These are phyloP conservation scores for Apus apus DNA, from an alignment of 2,113 vertebrate species.

Conservation along the genomic window DNA sequence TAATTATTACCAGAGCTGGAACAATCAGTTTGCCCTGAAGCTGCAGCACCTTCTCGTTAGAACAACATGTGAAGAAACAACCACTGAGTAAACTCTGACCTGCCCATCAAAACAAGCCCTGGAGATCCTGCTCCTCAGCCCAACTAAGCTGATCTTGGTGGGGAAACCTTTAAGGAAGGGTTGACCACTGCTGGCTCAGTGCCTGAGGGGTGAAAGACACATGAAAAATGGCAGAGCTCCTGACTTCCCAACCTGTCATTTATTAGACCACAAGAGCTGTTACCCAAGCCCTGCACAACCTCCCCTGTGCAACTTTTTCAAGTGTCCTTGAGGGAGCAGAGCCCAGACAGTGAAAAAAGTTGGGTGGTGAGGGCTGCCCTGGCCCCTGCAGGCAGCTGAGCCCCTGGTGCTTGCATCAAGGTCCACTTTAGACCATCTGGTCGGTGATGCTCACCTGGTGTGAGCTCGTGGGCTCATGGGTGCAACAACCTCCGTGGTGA, in stretches of 20 bases:
- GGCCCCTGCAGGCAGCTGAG: accelerated
- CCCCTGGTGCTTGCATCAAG: accelerated
- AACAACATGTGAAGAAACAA: background rate
- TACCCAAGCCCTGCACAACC: too few species aligned
- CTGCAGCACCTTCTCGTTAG: background rate
- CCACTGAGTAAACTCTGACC: background rate
- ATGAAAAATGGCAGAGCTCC: background rate
- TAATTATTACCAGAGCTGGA: background rate
- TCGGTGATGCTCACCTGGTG: background rate
- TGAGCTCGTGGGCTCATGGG: accelerated
- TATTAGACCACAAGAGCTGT: accelerated
- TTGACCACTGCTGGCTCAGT: background rate
- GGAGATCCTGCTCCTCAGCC: background rate
- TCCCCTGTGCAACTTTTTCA: too few species aligned
- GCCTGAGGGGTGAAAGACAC: background rate
- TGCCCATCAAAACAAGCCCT: background rate
- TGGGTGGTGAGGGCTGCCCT: accelerated
- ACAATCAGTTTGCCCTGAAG: background rate
- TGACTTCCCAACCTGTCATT: accelerated
- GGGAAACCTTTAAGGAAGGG: background rate
- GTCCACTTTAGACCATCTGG: background rate
- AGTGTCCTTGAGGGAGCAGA: background rate
- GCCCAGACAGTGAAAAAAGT: background rate
- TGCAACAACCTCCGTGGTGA: background rate
- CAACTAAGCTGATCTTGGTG: background rate